These are phyloP conservation scores for Drosophila mauritiana DNA, from an alignment of 1,140 invertebrate genomes.

Conservation along the genomic window DNA sequence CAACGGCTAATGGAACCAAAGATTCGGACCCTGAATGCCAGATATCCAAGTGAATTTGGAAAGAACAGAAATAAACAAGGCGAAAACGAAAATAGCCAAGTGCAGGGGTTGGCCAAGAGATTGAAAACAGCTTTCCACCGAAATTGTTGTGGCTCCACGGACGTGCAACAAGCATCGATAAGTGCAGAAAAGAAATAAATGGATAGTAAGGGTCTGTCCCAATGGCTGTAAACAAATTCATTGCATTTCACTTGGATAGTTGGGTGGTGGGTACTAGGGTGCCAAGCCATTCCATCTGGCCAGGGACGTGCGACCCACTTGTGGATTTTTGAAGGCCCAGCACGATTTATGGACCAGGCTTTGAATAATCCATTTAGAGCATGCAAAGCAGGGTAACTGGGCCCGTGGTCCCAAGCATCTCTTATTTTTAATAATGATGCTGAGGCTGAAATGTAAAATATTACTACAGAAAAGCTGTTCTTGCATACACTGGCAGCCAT, in stretches of 20 bases:
- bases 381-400: conserved; percentile 26
- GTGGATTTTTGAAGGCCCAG: conserved; percentile 39
- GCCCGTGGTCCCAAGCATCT: conserved; percentile 34
- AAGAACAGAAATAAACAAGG: conserved; percentile 41
- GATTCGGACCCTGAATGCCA: conserved; percentile 17
- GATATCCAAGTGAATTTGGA: conserved; percentile 13
- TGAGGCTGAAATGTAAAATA: conserved; percentile 43
- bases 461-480: conserved; percentile 35
- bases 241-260: conserved; percentile 19
- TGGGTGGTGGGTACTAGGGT: not conserved
- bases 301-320: conserved; percentile 31
- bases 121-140: conserved; percentile 48
- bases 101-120: conserved; percentile 29
- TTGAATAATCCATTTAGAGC: conserved; percentile 78
- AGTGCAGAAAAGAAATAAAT: conserved; percentile 26
- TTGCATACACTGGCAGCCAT: conserved; percentile 7
- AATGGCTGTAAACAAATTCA: conserved; percentile 52
- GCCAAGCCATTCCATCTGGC: not conserved
- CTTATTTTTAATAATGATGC: conserved; percentile 71
- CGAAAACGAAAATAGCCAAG: conserved; percentile 39
- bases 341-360: conserved; percentile 52
- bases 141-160: conserved; percentile 40
- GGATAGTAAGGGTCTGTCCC: conserved; percentile 4
- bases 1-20: conserved; percentile 29
- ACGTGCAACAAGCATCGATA: conserved; percentile 58